A percentile compares a stretch with the other conserved stretches of the same genome.
These are phyloP conservation scores for Chiridota heheva DNA, from an alignment of 35 echinoderm and acorn worm species.

Conservation along the genomic window DNA sequence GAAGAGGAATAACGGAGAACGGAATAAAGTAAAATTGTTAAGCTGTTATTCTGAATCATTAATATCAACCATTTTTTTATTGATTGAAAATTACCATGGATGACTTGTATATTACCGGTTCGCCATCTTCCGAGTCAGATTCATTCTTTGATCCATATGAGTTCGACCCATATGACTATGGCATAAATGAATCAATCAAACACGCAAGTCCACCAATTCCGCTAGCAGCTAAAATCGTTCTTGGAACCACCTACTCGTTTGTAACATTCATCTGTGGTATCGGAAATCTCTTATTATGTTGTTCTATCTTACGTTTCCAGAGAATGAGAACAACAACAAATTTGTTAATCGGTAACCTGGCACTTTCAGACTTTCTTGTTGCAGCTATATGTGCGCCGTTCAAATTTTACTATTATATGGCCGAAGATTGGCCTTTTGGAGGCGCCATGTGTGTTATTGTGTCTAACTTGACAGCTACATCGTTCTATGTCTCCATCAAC, in stretches of 20 bases:
- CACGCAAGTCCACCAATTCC: not conserved
- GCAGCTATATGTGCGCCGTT: conserved; percentile 85
- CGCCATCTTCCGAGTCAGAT: too few relatives aligned
- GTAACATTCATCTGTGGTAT: conserved; percentile 80
- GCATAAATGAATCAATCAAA: too few relatives aligned
- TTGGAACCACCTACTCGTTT: conserved; percentile 63
- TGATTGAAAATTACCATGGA: too few relatives aligned
- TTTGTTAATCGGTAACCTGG: conserved; percentile 89
- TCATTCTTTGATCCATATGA: too few relatives aligned
- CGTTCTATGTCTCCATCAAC: conserved; percentile 91
- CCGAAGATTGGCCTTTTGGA: conserved; percentile 84
- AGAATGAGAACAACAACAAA: conserved; percentile 97
- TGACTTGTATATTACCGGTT: too few relatives aligned
- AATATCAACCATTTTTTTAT: too few relatives aligned
- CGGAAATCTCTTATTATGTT: conserved; percentile 88
- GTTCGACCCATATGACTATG: too few relatives aligned
- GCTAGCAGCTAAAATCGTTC: conserved; percentile 50
- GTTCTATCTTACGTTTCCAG: conserved; percentile 70
- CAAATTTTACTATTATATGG: conserved; percentile 93
- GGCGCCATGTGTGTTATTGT: conserved; percentile 70
- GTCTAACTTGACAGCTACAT: conserved; percentile 61
- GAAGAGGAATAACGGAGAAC: too few relatives aligned
- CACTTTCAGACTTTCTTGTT: conserved; percentile 88
- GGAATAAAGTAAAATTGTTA: too few relatives aligned
- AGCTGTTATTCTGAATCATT: too few relatives aligned